Conservation (phyloP, 2,888 invertebrate species). For the Drosophila cognata region DNA sequence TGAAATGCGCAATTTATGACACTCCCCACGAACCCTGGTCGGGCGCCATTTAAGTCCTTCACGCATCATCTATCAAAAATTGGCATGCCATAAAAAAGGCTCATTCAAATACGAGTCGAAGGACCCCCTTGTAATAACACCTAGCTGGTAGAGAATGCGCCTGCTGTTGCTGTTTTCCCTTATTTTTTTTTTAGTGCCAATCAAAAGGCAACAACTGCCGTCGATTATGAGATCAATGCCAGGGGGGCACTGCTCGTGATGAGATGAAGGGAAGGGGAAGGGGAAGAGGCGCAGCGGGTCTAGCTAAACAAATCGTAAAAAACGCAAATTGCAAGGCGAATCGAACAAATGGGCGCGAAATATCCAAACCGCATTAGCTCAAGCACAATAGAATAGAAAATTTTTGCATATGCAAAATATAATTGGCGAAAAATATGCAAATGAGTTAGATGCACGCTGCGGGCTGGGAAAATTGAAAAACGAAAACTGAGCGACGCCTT, state of each 20-base stretch:
- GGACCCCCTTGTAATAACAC: constrained; percentile 54
- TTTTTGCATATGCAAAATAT: constrained; percentile 73
- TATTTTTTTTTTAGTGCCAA: constrained; percentile 43
- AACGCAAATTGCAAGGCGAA: constrained; percentile 74
- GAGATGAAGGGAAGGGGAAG: neutral
- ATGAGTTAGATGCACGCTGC: constrained; percentile 54
- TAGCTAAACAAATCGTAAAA: constrained; percentile 76
- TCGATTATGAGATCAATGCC: constrained; percentile 78
- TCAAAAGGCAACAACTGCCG: constrained; percentile 58
- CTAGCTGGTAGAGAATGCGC: constrained; percentile 9
- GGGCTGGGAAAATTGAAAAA: neutral
- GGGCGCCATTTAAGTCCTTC: constrained; percentile 51
- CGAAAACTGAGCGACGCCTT: neutral
- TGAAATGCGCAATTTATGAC: constrained; percentile 33
- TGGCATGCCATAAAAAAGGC: constrained; percentile 66
- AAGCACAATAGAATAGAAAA: constrained; percentile 43
- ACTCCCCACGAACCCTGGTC: neutral
- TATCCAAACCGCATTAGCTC: constrained; percentile 68
- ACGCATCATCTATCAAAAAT: constrained; percentile 78
- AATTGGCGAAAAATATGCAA: constrained; percentile 78
- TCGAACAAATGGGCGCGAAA: constrained; percentile 69
- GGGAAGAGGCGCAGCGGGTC: constrained; percentile 8
- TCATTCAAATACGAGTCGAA: constrained; percentile 49
- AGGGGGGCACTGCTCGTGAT: neutral
- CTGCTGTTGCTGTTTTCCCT: constrained; percentile 48